Percentiles rank a stretch among this genome's conserved stretches.
phyloP scores from a whole-genome alignment of 1,140 invertebrate species.

The Aricia agestis region DNA sequence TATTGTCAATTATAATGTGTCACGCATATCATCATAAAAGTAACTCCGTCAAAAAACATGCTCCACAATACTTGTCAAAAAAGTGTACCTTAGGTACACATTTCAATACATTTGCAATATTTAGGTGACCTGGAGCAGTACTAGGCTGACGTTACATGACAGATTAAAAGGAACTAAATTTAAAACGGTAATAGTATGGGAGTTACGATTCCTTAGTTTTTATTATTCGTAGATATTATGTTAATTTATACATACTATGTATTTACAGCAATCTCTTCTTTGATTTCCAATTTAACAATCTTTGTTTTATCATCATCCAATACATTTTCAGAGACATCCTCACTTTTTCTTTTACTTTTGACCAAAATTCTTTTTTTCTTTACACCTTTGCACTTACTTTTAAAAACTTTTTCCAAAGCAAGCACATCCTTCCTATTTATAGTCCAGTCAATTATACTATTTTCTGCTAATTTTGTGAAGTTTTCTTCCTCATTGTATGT shows the following conservation, averaged over 20 bases:
- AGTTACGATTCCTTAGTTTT: too few relatives aligned
- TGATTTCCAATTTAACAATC: conserved; percentile 51
- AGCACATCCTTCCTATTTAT: conserved; percentile 54
- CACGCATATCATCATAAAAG: too few relatives aligned
- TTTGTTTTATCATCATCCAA: conserved; percentile 46
- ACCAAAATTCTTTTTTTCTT: conserved; percentile 59
- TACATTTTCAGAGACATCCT: conserved; percentile 16
- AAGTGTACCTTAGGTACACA: too few relatives aligned
- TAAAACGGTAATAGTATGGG: too few relatives aligned
- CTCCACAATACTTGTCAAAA: too few relatives aligned
- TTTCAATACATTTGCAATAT: too few relatives aligned
- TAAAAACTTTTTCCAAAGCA: conserved; percentile 56
- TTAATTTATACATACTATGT: not conserved
- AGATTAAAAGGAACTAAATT: too few relatives aligned
- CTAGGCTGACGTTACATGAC: too few relatives aligned
- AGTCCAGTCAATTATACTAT: conserved; percentile 56
- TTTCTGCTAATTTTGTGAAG: conserved; percentile 78
- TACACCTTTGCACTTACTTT: conserved; percentile 64
- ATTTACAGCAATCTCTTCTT: conserved; percentile 35
- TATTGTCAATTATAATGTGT: too few relatives aligned
- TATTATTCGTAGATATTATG: too few relatives aligned
- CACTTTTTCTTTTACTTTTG: conserved; percentile 54
- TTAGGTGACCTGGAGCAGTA: too few relatives aligned
- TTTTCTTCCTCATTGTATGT: conserved; percentile 82
- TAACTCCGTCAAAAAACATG: too few relatives aligned